Percentiles rank a stretch among this genome's conserved stretches.
phyloP scores from a whole-genome alignment of 2,113 vertebrate genomes.

The Phalacrocorax brasilianus region DNA sequence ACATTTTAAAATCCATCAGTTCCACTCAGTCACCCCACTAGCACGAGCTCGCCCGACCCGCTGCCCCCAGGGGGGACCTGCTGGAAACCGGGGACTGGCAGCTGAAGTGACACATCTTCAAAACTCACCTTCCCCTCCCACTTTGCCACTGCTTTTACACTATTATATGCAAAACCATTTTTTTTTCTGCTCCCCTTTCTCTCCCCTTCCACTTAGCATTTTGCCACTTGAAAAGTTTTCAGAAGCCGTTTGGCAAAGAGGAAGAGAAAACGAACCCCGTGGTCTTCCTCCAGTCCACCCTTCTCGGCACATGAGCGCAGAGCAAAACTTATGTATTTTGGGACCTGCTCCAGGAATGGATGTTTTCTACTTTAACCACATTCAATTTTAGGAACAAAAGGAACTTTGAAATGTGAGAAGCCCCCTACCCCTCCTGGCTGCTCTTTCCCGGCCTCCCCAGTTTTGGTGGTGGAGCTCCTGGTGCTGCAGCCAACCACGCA shows the following conservation, averaged over 20 bases:
- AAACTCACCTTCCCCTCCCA: neutral
- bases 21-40: neutral
- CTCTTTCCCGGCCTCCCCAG: neutral
- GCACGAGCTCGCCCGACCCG: fast-evolving
- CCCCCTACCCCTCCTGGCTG: neutral
- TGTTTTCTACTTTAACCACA: neutral
- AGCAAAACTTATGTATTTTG: neutral
- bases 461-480: neutral
- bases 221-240: neutral
- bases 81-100: neutral
- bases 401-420: neutral
- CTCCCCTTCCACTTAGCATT: neutral
- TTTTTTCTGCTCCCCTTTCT: neutral
- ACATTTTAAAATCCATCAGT: neutral
- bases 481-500: neutral
- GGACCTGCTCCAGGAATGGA: neutral
- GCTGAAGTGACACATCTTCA: neutral
- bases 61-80: neutral
- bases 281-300: neutral
- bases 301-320: neutral
- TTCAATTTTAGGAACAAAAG: neutral
- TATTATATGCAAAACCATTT: neutral
- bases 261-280: neutral
- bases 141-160: neutral
- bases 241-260: neutral